Percentiles rank a stretch among this genome's conserved stretches.
Conservation (phyloP, 2,888 invertebrate species). For the Phrixothrix hirtus region DNA sequence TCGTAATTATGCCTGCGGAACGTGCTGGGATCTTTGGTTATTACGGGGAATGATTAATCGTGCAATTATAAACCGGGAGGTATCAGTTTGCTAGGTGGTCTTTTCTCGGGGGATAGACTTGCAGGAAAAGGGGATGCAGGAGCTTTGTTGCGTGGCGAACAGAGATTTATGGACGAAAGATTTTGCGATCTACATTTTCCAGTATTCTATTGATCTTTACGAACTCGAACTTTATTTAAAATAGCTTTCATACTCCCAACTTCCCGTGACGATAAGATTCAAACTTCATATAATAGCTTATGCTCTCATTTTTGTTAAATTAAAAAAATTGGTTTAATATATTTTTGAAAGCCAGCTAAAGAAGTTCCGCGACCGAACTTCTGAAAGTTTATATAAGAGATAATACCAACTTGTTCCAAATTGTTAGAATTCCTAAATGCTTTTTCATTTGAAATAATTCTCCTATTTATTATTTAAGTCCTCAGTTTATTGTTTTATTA, state of each 20-base stretch:
- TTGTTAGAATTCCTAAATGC: conserved; percentile 19
- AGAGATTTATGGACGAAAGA: conserved; percentile 42
- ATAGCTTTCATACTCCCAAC: conserved; percentile 41
- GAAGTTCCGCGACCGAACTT: conserved; percentile 18
- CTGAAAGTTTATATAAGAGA: conserved; percentile 15
- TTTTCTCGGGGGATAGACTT: conserved; percentile 32
- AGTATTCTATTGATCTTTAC: conserved; percentile 42
- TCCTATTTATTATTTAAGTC: no score
- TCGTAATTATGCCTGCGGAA: conserved; percentile 42
- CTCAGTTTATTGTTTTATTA: no score
- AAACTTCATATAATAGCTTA: conserved; percentile 43
- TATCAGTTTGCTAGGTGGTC: conserved; percentile 44
- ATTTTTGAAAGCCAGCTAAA: conserved; percentile 30
- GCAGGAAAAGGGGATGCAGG: conserved; percentile 27
- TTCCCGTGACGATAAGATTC: conserved; percentile 38
- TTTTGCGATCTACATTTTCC: conserved; percentile 43
- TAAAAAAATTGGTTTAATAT: conserved; percentile 31
- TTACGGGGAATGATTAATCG: conserved; percentile 44
- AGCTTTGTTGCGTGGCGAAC: conserved; percentile 32
- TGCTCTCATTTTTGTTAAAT: conserved; percentile 27
- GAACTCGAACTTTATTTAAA: conserved; percentile 45
- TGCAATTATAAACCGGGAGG: conserved; percentile 42
- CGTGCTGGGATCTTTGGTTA: conserved; percentile 39
- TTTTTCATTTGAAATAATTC: no score
- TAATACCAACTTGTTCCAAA: not conserved